phyloP scores from a whole-genome alignment of 64 coral and sea anemone species.

The Dendronephthya gigantea region DNA sequence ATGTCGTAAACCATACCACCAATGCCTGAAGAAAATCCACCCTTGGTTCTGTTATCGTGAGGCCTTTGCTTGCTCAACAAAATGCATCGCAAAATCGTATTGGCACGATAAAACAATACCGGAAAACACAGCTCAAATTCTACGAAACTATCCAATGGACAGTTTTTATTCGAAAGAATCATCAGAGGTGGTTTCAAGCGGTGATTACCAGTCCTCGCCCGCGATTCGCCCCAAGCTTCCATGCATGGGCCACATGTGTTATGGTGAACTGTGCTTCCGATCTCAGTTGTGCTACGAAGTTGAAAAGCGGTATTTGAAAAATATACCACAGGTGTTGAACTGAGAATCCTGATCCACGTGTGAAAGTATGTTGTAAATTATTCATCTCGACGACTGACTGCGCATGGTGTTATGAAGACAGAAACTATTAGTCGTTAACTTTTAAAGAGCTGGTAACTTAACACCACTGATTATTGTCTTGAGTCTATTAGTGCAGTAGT shows the following conservation, averaged over 20 bases:
- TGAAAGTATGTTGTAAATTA: too few species aligned
- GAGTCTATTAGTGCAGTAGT: too few species aligned
- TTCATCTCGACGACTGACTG: too few species aligned
- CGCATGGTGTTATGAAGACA: too few species aligned
- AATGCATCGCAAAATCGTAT: neutral
- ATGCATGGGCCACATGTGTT: neutral
- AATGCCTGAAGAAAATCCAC: neutral
- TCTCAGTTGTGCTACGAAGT: neutral
- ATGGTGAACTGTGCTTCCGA: neutral
- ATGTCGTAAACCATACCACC: neutral
- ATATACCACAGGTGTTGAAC: neutral
- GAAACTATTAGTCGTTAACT: too few species aligned
- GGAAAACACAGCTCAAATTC: neutral
- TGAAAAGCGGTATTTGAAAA: neutral
- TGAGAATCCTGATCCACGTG: too few species aligned
- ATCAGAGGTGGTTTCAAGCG: neutral
- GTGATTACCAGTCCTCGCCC: neutral
- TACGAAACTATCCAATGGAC: neutral
- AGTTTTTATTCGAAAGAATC: neutral
- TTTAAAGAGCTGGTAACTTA: too few species aligned
- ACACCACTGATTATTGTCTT: too few species aligned
- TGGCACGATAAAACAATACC: neutral
- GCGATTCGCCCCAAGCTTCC: neutral
- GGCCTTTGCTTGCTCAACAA: neutral
- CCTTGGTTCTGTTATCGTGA: neutral